Conservation (phyloP, 2,113 vertebrate species). For the Megaptera novaeangliae region DNA sequence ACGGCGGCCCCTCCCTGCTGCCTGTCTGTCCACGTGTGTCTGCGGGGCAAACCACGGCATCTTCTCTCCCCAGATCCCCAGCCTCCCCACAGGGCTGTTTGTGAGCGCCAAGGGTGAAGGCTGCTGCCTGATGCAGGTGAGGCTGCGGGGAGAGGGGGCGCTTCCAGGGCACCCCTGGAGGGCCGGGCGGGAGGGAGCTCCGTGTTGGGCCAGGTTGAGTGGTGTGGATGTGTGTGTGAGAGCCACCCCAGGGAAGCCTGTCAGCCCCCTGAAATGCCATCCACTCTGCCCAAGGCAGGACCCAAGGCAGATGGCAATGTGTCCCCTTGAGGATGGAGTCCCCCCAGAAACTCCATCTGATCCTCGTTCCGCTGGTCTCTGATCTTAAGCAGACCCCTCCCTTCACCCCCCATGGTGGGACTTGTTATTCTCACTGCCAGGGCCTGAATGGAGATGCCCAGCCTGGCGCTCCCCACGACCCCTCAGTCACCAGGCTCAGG, state of each 20-base stretch:
- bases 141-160: accelerated
- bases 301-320: background rate
- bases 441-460: background rate
- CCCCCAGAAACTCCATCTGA: background rate
- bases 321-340: background rate
- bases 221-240: background rate
- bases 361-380: background rate
- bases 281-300: background rate
- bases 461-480: accelerated
- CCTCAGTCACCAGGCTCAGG: background rate
- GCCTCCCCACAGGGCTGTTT: slow-evolving; percentile 94
- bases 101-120: slow-evolving; percentile 95
- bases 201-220: background rate
- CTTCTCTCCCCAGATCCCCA: slow-evolving; percentile 87
- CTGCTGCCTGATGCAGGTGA: slow-evolving; percentile 96
- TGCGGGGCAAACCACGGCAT: background rate
- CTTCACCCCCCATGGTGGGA: background rate
- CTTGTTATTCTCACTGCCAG: background rate
- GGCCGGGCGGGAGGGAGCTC: background rate
- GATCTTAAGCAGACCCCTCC: background rate
- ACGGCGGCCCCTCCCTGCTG: background rate
- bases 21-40: background rate
- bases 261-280: background rate
- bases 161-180: background rate
- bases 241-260: background rate